These are phyloP conservation scores for Gracilinanus agilis DNA, from an alignment of 2,113 vertebrate genomes.

Conservation along the genomic window DNA sequence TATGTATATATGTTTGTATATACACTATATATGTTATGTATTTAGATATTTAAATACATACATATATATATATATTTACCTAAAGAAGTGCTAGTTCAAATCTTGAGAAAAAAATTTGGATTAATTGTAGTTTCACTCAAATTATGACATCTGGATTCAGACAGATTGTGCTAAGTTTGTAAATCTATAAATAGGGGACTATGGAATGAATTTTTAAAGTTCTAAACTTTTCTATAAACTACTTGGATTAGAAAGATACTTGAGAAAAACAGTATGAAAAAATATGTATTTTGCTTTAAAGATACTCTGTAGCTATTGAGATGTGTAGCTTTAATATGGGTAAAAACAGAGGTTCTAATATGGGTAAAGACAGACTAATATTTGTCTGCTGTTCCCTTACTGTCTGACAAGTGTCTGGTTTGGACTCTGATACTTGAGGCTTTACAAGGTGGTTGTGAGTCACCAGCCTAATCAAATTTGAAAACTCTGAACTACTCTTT, in stretches of 20 bases:
- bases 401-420: not conserved
- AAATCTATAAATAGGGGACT: not conserved
- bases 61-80: not conserved
- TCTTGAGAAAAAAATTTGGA: not conserved
- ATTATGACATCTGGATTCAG: accelerated
- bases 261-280: not conserved
- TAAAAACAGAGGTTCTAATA: not conserved
- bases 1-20: not conserved
- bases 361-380: not conserved
- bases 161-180: not conserved
- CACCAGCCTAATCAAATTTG: not conserved
- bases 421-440: not conserved
- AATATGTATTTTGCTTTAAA: not conserved
- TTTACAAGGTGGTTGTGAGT: not conserved
- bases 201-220: not conserved
- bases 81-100: not conserved
- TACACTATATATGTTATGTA: too few relatives aligned
- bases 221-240: not conserved
- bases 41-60: not conserved
- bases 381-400: not conserved
- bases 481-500: too few relatives aligned
- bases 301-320: not conserved
- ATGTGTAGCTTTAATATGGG: not conserved
- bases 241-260: not conserved
- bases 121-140: not conserved